Conservation (phyloP, 2,888 invertebrate species). For the Aspidiotus rigidus region DNA sequence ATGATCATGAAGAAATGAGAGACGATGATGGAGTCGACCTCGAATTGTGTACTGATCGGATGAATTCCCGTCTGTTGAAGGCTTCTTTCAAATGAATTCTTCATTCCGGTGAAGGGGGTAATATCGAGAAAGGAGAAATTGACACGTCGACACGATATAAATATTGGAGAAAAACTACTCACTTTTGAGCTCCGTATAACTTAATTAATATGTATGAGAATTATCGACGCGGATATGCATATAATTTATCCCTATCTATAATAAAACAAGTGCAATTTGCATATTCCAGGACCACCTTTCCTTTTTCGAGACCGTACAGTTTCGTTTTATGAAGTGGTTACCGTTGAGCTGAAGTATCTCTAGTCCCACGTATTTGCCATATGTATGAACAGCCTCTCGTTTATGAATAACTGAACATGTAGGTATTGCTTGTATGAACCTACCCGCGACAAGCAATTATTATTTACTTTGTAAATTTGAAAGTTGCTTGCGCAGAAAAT, state of each 20-base stretch:
- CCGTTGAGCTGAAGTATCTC: too few relatives aligned
- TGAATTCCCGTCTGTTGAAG: too few relatives aligned
- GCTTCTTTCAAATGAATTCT: too few relatives aligned
- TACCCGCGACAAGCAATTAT: constrained; percentile 26
- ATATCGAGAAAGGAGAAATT: too few relatives aligned
- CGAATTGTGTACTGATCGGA: too few relatives aligned
- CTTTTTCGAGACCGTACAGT: background rate
- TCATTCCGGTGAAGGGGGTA: too few relatives aligned
- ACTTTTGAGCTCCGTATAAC: constrained; percentile 11
- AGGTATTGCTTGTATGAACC: constrained; percentile 16
- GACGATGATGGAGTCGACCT: too few relatives aligned
- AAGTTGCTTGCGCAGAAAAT: constrained; percentile 5
- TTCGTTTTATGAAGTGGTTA: too few relatives aligned
- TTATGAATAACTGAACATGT: background rate
- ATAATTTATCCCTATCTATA: constrained; percentile 1
- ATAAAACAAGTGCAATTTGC: constrained; percentile 1
- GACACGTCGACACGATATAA: background rate
- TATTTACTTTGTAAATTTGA: constrained; percentile 27
- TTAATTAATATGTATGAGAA: constrained; percentile 32
- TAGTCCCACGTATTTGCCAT: too few relatives aligned
- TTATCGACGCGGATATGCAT: constrained; percentile 23
- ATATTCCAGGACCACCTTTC: background rate
- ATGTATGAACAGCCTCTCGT: too few relatives aligned
- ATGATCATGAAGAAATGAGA: too few relatives aligned
- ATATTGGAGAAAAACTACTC: constrained; percentile 8